A percentile compares a stretch with the other conserved stretches of the same genome.
Evolutionary conservation across 2,797 vertebrate genomes (phyloP).

Genomic region (Crocidura indochinensis): DNA sequence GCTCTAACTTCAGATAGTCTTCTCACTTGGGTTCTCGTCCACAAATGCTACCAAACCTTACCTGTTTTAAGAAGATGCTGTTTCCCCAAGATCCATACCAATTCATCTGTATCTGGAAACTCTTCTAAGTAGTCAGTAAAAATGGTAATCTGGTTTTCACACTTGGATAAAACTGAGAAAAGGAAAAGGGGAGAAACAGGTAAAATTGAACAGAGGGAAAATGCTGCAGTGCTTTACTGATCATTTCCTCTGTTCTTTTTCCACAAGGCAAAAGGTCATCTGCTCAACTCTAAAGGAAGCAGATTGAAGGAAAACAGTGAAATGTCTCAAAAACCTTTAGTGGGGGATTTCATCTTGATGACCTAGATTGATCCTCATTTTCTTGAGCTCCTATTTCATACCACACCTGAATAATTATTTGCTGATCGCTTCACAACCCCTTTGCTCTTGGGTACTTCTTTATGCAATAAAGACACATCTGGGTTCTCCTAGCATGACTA

Average conservation of each 20-base stretch:
- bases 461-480: conserved; percentile 25
- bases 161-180: conserved; percentile 92
- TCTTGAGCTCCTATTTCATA: conserved; percentile 43
- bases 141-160: conserved; percentile 93
- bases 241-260: conserved; percentile 46
- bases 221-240: conserved; percentile 9
- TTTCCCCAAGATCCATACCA: conserved; percentile 93
- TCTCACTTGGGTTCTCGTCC: conserved; percentile 33
- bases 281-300: conserved; percentile 30
- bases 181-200: conserved; percentile 74
- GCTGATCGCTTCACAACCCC: conserved; percentile 34
- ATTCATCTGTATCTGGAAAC: conserved; percentile 93
- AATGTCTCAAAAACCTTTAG: conserved; percentile 14
- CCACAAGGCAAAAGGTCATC: conserved; percentile 38
- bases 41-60: conserved; percentile 80
- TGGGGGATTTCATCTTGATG: not conserved
- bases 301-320: conserved; percentile 56
- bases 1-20: not conserved
- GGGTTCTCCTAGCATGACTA: conserved; percentile 48
- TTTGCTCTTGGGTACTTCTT: not conserved
- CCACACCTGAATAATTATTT: conserved; percentile 44
- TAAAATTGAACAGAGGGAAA: conserved; percentile 44
- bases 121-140: conserved; percentile 94
- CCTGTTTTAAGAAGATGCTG: conserved; percentile 93
- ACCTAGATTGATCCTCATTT: conserved; percentile 28